Percentiles rank a stretch among this genome's conserved stretches.
Conservation (phyloP, 2,888 invertebrate genomes). For the Minunthozetes semirufus region DNA sequence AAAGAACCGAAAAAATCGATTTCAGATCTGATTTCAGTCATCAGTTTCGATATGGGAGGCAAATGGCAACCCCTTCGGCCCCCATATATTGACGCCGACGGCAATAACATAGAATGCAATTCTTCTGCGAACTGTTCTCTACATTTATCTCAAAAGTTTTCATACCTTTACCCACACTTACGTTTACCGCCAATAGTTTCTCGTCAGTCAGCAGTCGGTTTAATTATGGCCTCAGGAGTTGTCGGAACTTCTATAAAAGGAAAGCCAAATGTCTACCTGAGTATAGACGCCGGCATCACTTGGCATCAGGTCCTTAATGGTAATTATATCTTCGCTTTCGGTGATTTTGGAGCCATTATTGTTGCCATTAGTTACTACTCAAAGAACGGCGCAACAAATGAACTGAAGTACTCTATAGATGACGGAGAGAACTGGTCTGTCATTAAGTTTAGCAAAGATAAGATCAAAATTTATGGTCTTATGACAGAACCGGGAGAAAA, state of each 20-base stretch:
- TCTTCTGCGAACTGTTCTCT: constrained; percentile 59
- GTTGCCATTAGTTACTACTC: constrained; percentile 72
- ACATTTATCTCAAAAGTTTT: constrained; percentile 79
- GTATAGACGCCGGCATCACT: constrained; percentile 70
- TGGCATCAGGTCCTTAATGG: constrained; percentile 70
- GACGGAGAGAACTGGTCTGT: constrained; percentile 75
- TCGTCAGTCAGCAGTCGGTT: constrained; percentile 76
- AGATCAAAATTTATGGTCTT: constrained; percentile 75
- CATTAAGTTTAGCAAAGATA: constrained; percentile 61
- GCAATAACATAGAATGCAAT: constrained; percentile 61
- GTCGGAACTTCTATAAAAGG: constrained; percentile 68
- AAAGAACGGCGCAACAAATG: constrained; percentile 67
- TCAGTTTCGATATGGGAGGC: constrained; percentile 79
- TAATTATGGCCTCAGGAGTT: constrained; percentile 78
- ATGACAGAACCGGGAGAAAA: constrained; percentile 93
- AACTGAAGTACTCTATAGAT: constrained; percentile 72
- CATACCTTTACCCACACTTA: constrained; percentile 70
- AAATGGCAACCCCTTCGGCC: constrained; percentile 70
- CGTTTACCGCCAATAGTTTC: constrained; percentile 74
- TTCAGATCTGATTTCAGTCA: constrained; percentile 64
- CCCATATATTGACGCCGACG: constrained; percentile 63
- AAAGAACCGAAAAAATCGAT: constrained; percentile 50
- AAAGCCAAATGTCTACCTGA: constrained; percentile 70
- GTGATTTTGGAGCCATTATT: constrained; percentile 81
- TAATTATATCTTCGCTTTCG: constrained; percentile 76